Evolutionary conservation across 2,888 invertebrate genomes (phyloP), one percentile per base, ranked within the genome.

Genomic region (Orthonevra nobilis): DNA sequence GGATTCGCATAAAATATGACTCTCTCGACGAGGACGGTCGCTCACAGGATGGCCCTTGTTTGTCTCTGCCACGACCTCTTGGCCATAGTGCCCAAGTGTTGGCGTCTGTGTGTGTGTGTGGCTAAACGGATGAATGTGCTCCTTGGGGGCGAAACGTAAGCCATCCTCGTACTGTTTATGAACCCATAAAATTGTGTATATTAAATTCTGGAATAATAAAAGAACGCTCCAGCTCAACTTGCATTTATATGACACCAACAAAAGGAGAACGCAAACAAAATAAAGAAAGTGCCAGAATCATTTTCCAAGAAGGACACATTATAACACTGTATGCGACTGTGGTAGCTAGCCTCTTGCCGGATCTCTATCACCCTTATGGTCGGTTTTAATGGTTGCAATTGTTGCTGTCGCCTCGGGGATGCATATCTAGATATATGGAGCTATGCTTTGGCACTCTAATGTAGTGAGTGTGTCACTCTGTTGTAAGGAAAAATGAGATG

Each of bases 131-230:
- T 38, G 30, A 30, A 28, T 46, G 12, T 20, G 38, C 48, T 54
- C 72, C 50, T 34, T 44, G 26, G 60, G 69, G 77, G 40, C 44
- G 12, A 12, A 50, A 44, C 66, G 52, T 72, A 58, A 74, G 52
- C 66, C 30, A 61, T 68, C 54, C 52, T 60, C 68, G 58, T 32
- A 68, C 73, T 66, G 73, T 79, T 79, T 72, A 79, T 79, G 79
- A 68, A 73, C 61, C 68, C 79, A 79, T 79, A 79, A 79, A 79
- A 79, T 68, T 66, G 66, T 79, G 72, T 79, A 73, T 79, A 79
- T 79, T 79, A 79, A 79, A 79, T 79, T 61, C 56, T 61, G 68
- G 36, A 61, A 73, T 79, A 79, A 79, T 79, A 79, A 79, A 79
- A 44, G 58, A 60, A 60, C 64, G 60, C 77, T 72, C n/a, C n/a